Evolutionary conservation across 1,140 invertebrate species (phyloP).

Genomic region (Stegodyphus dumicola): DNA sequence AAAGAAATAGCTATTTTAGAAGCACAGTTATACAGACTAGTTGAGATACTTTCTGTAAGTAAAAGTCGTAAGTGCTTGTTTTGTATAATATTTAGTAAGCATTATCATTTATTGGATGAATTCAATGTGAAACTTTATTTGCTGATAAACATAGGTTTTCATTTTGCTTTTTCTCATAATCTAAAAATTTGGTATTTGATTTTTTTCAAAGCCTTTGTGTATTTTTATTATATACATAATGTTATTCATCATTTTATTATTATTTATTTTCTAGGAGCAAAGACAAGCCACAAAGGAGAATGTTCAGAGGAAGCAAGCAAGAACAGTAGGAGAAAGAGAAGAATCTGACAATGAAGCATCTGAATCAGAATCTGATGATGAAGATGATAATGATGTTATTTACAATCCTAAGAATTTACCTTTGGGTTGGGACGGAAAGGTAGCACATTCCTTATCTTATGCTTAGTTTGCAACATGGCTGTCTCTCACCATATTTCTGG

Average conservation of each 20-base stretch:
- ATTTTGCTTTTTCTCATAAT: not conserved
- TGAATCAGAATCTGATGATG: constrained; percentile 84
- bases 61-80: too few species aligned
- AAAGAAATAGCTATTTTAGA: constrained; percentile 74
- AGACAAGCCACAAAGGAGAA: constrained; percentile 95
- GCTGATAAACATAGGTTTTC: not conserved
- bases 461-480: too few species aligned
- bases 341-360: constrained; percentile 90
- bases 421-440: constrained; percentile 99
- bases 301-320: constrained; percentile 96
- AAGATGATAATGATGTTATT: constrained; percentile 86
- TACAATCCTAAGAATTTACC: constrained; percentile 99
- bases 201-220: not conserved
- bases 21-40: constrained; percentile 87
- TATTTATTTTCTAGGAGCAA: constrained; percentile 73
- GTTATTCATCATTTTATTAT: too few species aligned
- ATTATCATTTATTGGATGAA: not conserved
- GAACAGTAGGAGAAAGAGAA: constrained; percentile 93
- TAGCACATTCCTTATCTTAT: constrained; percentile 64
- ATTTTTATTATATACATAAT: too few species aligned
- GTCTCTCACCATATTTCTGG: too few species aligned
- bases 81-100: not conserved
- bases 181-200: not conserved
- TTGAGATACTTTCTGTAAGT: constrained; percentile 78
- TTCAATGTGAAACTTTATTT: not conserved